These are phyloP conservation scores for Tragulus kanchil DNA, from an alignment of 2,113 vertebrate species.

Conservation along the genomic window DNA sequence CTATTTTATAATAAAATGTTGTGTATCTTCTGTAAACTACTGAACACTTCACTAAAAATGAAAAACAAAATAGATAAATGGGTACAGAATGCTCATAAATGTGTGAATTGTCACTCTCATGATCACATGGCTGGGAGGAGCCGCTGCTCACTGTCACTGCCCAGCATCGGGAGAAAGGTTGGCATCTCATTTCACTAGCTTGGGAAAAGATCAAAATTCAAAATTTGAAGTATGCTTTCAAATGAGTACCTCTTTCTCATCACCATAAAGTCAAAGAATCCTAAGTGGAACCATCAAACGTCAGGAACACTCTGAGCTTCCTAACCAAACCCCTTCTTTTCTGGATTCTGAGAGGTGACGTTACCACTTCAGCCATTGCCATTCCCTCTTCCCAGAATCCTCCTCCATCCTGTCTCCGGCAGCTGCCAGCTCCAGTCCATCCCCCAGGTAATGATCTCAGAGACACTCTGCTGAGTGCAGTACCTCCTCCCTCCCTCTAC, in stretches of 20 bases:
- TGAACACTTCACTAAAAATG: not conserved
- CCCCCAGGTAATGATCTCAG: no score
- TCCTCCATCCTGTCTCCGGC: not conserved
- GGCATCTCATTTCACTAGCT: not conserved
- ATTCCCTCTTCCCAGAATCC: not conserved
- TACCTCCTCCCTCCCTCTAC: rapidly evolving
- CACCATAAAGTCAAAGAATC: not conserved
- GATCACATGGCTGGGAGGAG: not conserved
- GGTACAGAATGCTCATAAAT: not conserved
- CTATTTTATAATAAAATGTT: not conserved
- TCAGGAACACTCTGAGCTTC: not conserved
- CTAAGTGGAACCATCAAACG: not conserved
- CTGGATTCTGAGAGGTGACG: not conserved
- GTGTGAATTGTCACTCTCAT: not conserved
- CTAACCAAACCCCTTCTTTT: not conserved
- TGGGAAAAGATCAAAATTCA: not conserved
- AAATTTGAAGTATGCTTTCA: not conserved
- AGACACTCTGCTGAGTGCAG: not conserved
- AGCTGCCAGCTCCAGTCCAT: not conserved
- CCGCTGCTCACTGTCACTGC: not conserved
- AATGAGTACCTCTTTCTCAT: not conserved
- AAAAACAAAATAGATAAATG: rapidly evolving
- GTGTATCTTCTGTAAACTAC: not conserved
- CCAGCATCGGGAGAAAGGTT: not conserved
- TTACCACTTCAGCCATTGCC: not conserved